Percentiles rank a stretch among this genome's conserved stretches.
Conservation (phyloP, 2,113 vertebrate species). For the Rhinopithecus roxellana region DNA sequence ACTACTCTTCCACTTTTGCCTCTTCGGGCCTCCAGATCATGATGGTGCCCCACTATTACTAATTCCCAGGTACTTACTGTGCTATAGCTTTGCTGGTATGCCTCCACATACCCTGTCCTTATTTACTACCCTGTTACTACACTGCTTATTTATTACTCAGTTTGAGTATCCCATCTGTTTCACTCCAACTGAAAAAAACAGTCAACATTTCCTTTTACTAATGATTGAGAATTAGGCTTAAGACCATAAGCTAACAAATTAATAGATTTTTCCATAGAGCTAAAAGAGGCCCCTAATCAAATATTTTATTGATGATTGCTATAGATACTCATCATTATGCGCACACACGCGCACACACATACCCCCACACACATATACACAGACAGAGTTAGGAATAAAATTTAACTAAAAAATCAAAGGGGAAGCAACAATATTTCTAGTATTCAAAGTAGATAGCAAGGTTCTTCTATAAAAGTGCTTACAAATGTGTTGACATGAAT, state of each 20-base stretch:
- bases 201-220: slow-evolving; percentile 33
- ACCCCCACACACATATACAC: background rate
- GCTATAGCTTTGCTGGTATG: background rate
- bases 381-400: background rate
- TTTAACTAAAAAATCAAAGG: background rate
- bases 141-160: background rate
- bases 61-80: background rate
- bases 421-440: background rate
- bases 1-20: background rate
- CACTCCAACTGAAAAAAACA: background rate
- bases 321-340: background rate
- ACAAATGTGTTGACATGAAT: slow-evolving; percentile 23
- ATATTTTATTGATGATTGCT: background rate
- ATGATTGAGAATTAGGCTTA: slow-evolving; percentile 34
- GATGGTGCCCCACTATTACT: background rate
- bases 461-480: slow-evolving; percentile 44
- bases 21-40: background rate
- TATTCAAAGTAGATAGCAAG: slow-evolving; percentile 11
- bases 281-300: slow-evolving; percentile 8
- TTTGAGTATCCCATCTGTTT: background rate
- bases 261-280: background rate
- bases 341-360: background rate
- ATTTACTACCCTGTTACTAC: background rate
- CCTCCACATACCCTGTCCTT: background rate
- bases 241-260: slow-evolving; percentile 18